Base-by-base conservation (phyloP, 2,888 invertebrate species). In the Clepsis dumicolana region DNA sequence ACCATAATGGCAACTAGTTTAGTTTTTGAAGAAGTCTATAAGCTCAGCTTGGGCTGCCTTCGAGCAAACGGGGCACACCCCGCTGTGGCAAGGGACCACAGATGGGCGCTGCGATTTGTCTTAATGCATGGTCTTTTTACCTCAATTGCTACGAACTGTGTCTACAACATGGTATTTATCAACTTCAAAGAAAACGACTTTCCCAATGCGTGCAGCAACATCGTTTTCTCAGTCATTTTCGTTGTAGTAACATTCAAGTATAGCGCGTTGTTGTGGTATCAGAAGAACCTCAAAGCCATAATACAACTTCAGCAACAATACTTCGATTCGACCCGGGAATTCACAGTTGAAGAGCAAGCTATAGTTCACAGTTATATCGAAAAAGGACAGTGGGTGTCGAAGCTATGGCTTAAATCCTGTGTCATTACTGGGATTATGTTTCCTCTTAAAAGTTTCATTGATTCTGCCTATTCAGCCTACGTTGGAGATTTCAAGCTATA, bases 241-340 rank as follows among this genome's bases (percentile, higher is more conserved):
- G 1, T 16, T 8, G 53, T 29, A 16, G 53, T 53, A 53, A 7
- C 53, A n/a, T 53, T 53, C 16, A 53, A 53, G n/a, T 56, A 56
- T 21, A 4, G 10, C 32, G 32, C 18, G 16, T 7, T 56, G 32
- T 1, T 56, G 32, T 18, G 12, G 10, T 32, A 32, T 21, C 29
- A 21, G 32, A 29, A 32, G 12, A 16, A 56, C 4, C 0, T 56
- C 7, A 16, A 56, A 18, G 4, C 10, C 4, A 1, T 35, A 7
- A 56, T 32, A 5, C 16, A 12, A 21, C 14, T n/a, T 12, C 16
- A 16, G 18, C 54, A 56, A 7, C 7, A 56, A 8, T 56, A 27
- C 14, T 35, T 32, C 21, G 54, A 56, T 4, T 1, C 21, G 3
- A 29, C 12, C 7, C 16, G 12, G 1, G n/a, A 18, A 14, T 27